Conservation (phyloP, 1,140 invertebrate species). For the Aphis craccivora region DNA sequence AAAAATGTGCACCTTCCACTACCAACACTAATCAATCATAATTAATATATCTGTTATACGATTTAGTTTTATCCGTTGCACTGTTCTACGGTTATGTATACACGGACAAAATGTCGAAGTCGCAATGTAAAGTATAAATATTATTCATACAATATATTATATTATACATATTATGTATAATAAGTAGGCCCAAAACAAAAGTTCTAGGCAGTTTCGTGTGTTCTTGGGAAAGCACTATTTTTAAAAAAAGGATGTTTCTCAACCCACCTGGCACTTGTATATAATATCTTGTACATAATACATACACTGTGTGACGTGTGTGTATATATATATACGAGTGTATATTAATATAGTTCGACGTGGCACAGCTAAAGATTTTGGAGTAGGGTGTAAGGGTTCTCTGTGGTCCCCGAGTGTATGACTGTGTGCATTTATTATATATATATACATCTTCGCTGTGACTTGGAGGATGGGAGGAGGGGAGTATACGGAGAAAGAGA, state of each 20-base stretch:
- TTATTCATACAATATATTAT: no score
- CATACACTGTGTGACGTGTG: neutral
- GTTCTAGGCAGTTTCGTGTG: neutral
- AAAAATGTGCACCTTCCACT: no score
- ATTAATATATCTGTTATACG: neutral
- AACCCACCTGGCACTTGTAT: neutral
- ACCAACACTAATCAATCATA: no score
- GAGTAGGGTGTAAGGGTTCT: neutral
- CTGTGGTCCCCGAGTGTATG: neutral
- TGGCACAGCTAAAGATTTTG: neutral
- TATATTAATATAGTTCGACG: slow-evolving; percentile 9
- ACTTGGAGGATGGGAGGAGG: neutral
- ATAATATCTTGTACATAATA: neutral
- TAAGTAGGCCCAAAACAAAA: neutral
- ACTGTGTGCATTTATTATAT: neutral
- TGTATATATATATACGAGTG: neutral
- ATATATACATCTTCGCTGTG: neutral
- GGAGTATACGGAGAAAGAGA: neutral
- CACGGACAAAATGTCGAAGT: neutral
- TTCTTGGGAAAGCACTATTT: neutral
- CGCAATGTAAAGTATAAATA: neutral
- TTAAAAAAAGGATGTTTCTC: neutral
- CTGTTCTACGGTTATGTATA: neutral
- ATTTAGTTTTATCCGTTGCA: neutral
- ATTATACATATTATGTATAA: no score